phyloP scores from a whole-genome alignment of 53 echinoderm and acorn worm species.

The Arbacia lixula region DNA sequence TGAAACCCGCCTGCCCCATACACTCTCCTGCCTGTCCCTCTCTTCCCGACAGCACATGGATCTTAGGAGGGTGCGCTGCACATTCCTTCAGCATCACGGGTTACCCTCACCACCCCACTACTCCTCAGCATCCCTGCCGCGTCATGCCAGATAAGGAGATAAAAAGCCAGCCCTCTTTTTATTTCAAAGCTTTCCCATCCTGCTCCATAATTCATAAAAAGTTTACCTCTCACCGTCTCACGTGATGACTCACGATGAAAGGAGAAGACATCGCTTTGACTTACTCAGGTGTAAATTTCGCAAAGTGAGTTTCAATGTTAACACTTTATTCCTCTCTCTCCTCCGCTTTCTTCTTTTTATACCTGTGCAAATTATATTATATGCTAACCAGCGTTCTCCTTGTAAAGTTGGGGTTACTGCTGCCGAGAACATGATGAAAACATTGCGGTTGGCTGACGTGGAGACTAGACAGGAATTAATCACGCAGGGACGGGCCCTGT shows the following conservation, averaged over 20 bases:
- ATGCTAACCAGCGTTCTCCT: no score
- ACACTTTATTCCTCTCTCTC: not conserved
- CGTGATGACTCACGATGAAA: conserved; percentile 16
- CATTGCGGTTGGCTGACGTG: not conserved
- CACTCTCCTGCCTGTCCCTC: not conserved
- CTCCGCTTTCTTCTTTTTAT: not conserved
- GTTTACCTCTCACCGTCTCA: conserved; percentile 31
- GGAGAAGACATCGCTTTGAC: conserved; percentile 15
- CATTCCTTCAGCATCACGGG: conserved; percentile 3
- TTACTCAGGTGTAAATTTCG: conserved; percentile 40
- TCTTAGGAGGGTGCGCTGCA: not conserved
- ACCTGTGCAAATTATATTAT: no score
- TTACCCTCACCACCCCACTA: no score
- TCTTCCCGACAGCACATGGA: not conserved
- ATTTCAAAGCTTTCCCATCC: conserved; percentile 33
- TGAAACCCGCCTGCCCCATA: not conserved
- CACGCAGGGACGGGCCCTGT: conserved; percentile 2
- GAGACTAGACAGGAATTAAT: conserved; percentile 13
- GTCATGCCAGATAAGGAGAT: no score
- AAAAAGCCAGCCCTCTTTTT: not conserved
- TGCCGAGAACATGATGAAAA: conserved; percentile 35
- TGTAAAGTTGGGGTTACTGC: conserved; percentile 5
- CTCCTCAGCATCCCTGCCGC: no score
- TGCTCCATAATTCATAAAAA: conserved; percentile 49
- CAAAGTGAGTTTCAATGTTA: conserved; percentile 22